These are phyloP conservation scores for Osmoderma eremita DNA, from an alignment of 2,888 invertebrate species.

Conservation along the genomic window DNA sequence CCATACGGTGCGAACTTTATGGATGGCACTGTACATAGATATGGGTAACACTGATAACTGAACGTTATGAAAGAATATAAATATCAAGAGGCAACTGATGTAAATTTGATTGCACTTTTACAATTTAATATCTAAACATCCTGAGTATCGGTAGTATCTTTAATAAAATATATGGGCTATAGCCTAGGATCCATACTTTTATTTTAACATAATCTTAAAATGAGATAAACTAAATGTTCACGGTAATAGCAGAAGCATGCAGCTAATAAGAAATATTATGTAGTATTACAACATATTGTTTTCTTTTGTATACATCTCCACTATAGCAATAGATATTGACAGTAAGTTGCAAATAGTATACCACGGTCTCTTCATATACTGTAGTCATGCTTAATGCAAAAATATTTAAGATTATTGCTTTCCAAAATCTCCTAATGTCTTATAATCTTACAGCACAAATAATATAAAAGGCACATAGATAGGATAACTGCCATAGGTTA, in stretches of 20 bases:
- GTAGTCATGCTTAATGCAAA: neutral
- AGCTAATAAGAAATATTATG: no score
- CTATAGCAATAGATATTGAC: no score
- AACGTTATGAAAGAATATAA: neutral
- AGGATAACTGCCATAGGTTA: conserved; percentile 28
- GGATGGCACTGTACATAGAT: no score
- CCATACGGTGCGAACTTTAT: no score
- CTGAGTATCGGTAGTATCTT: conserved; percentile 29
- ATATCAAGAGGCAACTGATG: neutral
- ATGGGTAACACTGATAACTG: neutral
- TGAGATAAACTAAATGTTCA: no score
- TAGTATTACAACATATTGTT: no score
- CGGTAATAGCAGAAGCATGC: no score
- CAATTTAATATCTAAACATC: conserved; percentile 20
- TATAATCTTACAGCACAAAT: conserved; percentile 1
- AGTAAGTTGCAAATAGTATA: neutral
- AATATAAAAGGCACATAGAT: conserved; percentile 25
- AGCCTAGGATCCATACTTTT: neutral
- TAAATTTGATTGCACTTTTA: conserved; percentile 27
- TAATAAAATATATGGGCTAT: conserved; percentile 1
- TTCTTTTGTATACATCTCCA: no score
- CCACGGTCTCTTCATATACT: neutral
- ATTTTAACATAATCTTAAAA: conserved; percentile 14
- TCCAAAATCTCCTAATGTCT: no score
- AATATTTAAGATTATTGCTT: conserved; percentile 28